A percentile compares a stretch with the other conserved stretches of the same genome.
These are phyloP conservation scores for Alces alces DNA, from an alignment of 2,113 vertebrate genomes.

Conservation along the genomic window DNA sequence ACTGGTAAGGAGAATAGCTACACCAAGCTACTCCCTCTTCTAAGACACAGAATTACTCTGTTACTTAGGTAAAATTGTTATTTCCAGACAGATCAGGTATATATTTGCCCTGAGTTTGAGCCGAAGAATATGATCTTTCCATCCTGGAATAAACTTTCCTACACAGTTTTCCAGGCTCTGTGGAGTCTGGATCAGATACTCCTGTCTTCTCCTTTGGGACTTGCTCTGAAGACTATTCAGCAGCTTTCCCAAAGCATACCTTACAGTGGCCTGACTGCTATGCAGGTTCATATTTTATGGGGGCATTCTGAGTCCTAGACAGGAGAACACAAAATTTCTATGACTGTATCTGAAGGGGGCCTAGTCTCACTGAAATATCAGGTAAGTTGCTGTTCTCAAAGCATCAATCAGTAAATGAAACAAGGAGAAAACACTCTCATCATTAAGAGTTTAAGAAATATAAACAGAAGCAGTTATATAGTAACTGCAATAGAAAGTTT, in stretches of 20 bases:
- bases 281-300: neutral
- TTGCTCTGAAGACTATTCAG: neutral
- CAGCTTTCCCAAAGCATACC: neutral
- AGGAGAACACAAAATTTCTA: constrained; percentile 31
- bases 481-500: constrained; percentile 10
- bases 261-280: neutral
- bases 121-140: neutral
- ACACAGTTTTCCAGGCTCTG: neutral
- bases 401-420: neutral
- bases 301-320: neutral
- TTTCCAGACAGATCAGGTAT: neutral
- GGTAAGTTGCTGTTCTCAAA: neutral
- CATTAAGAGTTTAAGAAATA: constrained; percentile 3
- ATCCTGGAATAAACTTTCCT: neutral
- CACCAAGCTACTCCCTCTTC: neutral
- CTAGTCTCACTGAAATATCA: neutral
- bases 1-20: neutral
- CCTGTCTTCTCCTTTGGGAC: neutral
- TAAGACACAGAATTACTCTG: constrained; percentile 37
- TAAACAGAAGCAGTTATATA: neutral
- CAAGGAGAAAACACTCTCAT: neutral
- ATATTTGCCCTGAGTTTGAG: neutral
- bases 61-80: constrained; percentile 21
- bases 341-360: neutral
- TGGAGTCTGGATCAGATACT: neutral